Evolutionary conservation across 1,140 invertebrate genomes (phyloP).

Genomic region (Penaeus chinensis): DNA sequence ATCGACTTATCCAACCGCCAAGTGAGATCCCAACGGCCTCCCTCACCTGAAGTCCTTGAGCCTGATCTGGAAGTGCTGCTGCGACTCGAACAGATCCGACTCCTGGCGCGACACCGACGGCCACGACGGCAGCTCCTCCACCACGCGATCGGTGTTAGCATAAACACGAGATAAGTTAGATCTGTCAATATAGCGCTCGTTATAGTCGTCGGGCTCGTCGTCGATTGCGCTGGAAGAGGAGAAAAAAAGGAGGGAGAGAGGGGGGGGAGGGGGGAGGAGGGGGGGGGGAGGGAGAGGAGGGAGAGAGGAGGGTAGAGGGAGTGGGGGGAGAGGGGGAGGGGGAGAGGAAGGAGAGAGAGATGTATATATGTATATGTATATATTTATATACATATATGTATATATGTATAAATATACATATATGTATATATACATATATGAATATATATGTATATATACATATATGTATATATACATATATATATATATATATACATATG

Average conservation of each 20-base stretch:
- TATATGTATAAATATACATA: too few relatives aligned
- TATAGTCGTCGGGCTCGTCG: background rate
- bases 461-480: too few relatives aligned
- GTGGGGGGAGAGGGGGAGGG: too few relatives aligned
- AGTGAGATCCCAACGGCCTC: background rate
- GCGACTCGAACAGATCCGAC: constrained; percentile 40
- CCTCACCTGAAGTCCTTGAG: constrained; percentile 50
- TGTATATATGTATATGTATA: too few relatives aligned
- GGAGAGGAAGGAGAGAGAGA: too few relatives aligned
- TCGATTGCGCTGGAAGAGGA: background rate
- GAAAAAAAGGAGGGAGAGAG: background rate
- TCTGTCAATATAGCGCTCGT: constrained; percentile 2
- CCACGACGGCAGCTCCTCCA: constrained; percentile 24
- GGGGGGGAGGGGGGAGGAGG: background rate
- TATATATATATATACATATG: too few relatives aligned
- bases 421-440: too few relatives aligned
- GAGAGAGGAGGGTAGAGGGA: too few relatives aligned
- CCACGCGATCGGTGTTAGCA: constrained; percentile 21
- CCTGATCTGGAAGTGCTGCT: constrained; percentile 49
- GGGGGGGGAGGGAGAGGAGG: too few relatives aligned
- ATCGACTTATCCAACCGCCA: too few relatives aligned
- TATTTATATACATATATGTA: too few relatives aligned
- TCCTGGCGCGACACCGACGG: constrained; percentile 16
- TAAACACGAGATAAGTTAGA: constrained; percentile 33
- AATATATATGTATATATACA: too few relatives aligned